Evolutionary conservation across 2,113 vertebrate genomes (phyloP).

Genomic region (Corythornis cristatus): DNA sequence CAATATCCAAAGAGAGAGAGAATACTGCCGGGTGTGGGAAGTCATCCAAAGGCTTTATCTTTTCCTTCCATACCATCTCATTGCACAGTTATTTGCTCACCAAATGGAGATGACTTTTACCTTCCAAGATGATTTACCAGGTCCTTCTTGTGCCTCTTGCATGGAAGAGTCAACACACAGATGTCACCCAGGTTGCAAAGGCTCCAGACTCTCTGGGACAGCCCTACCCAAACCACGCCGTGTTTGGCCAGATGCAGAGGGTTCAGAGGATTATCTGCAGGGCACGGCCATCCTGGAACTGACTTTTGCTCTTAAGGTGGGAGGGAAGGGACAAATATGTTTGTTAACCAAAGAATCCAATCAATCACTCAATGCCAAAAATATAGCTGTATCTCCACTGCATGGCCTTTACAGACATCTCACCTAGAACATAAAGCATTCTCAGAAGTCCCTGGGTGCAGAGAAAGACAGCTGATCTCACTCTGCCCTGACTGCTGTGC

Average conservation of each 20-base stretch:
- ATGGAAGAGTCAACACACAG: background rate
- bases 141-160: background rate
- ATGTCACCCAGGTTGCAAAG: background rate
- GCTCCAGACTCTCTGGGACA: background rate
- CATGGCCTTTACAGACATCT: slow-evolving; percentile 50
- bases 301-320: background rate
- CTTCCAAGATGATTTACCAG: background rate
- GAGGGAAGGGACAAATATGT: background rate
- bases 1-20: background rate
- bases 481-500: background rate
- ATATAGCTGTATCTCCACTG: slow-evolving; percentile 27
- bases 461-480: background rate
- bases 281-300: background rate
- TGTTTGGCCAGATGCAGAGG: background rate
- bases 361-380: background rate
- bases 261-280: background rate
- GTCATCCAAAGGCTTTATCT: background rate
- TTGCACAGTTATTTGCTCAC: background rate
- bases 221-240: background rate
- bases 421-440: background rate
- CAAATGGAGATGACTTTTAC: background rate
- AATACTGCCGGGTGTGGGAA: background rate
- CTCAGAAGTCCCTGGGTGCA: background rate
- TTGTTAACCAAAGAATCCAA: background rate
- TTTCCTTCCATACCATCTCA: background rate